A percentile compares a stretch with the other conserved stretches of the same genome.
Evolutionary conservation across 2,888 invertebrate species (phyloP).

Genomic region (Epicampocera succincta): DNA sequence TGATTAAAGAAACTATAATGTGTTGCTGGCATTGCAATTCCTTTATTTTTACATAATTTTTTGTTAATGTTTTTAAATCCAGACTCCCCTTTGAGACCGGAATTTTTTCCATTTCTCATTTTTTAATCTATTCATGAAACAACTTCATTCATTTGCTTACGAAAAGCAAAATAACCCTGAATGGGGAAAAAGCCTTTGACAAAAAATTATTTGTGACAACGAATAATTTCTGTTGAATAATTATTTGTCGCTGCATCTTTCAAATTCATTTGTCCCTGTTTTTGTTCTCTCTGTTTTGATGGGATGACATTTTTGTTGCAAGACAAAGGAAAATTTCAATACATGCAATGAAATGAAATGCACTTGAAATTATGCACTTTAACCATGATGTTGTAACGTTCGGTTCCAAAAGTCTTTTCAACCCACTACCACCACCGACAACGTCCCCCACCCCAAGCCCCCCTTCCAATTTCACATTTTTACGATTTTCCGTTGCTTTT

Average conservation of each 20-base stretch:
- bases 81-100: conserved; percentile 9
- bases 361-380: conserved; percentile 65
- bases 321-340: conserved; percentile 55
- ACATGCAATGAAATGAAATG: conserved; percentile 56
- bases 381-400: conserved; percentile 52
- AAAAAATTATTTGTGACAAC: conserved; percentile 31
- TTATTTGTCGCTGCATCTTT: conserved; percentile 9
- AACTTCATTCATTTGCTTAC: conserved; percentile 39
- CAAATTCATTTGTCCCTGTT: conserved; percentile 30
- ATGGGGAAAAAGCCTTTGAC: conserved; percentile 36
- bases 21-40: conserved; percentile 14
- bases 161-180: not conserved
- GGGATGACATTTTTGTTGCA: conserved; percentile 37
- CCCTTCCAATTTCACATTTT: not conserved
- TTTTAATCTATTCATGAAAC: conserved; percentile 15
- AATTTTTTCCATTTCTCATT: not conserved
- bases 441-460: not conserved
- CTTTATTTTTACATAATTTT: not conserved
- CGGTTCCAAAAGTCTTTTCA: conserved; percentile 5
- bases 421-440: too few species aligned
- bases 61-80: not conserved
- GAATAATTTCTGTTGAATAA: conserved; percentile 16
- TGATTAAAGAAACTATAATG: too few species aligned
- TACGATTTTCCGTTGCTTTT: conserved; percentile 7
- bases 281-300: not conserved